Percentiles rank a stretch among this genome's conserved stretches.
phyloP scores from a whole-genome alignment of 1,140 invertebrate species.

The Globodera rostochiensis region DNA sequence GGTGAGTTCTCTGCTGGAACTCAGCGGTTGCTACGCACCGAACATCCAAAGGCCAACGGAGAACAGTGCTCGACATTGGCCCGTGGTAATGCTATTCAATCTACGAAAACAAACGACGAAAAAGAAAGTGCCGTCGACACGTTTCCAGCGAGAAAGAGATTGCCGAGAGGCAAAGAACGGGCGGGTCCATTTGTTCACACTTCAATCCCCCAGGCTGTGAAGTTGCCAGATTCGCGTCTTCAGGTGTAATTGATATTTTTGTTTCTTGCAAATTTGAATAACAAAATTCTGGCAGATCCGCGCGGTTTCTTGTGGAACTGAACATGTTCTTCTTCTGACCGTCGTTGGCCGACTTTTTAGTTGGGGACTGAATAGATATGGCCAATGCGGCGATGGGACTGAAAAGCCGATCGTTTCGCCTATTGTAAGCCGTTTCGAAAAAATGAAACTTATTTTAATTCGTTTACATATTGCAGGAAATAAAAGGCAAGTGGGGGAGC shows the following conservation, averaged over 20 bases:
- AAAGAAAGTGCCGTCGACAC: neutral
- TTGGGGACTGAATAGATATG: constrained; percentile 82
- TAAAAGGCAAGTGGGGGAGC: constrained; percentile 39
- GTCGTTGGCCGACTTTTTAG: constrained; percentile 85
- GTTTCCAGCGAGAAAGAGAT: neutral
- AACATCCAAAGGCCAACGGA: constrained; percentile 27
- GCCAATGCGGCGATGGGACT: constrained; percentile 77
- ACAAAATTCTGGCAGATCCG: constrained; percentile 38
- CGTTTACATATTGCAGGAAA: constrained; percentile 24
- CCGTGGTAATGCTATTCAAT: neutral
- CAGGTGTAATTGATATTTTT: neutral
- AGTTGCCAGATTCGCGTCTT: constrained; percentile 1
- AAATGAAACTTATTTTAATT: neutral
- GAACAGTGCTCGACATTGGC: constrained; percentile 7
- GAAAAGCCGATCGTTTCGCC: constrained; percentile 31
- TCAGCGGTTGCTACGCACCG: constrained; percentile 17
- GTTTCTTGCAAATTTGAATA: neutral
- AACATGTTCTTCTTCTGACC: constrained; percentile 81
- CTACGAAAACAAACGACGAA: neutral
- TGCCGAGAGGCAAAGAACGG: neutral
- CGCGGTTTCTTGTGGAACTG: constrained; percentile 75
- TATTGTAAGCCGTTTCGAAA: constrained; percentile 26
- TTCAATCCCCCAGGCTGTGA: constrained; percentile 16
- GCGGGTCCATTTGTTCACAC: neutral
- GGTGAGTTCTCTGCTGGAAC: constrained; percentile 56